Base-by-base conservation (phyloP, 2,888 invertebrate genomes). In the Andrena bucephala region DNA sequence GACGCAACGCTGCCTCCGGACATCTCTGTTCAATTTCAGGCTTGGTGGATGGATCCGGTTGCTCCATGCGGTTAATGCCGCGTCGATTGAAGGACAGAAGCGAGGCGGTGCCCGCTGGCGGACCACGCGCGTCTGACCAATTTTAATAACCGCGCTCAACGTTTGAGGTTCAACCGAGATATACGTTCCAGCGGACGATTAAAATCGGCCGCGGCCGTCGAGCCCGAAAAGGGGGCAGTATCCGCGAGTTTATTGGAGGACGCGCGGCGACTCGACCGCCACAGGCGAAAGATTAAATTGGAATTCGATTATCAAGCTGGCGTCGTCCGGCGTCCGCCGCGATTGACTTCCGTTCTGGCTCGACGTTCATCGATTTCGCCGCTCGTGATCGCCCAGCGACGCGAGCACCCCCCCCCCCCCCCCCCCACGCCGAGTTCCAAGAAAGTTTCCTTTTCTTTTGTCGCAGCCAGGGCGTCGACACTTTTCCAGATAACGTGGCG, bases 201-300 rank as follows among this genome's bases (percentile, higher is more conserved):
- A 60, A 74, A 80, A 70, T 81, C 62, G 69, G 52, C 16, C 42
- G 42, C 27, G 10, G 65, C 13, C 31, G 42, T 16, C 36, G 50
- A 20, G 52, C 20, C 4, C 33, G 42, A 48, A 42, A 29, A 33
- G 16, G 27, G 27, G 48, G 33, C 8, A 36, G 24, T 24, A 57
- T 24, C 10, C 24, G 60, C 48, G 66, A 48, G 60, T 76, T 81
- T 81, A 81, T 82, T 76, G 81, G 70, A 50, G 62, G 50, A 75
- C 67, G 70, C 81, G 81, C 67, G 70, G 36, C 68, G 59, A 52
- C 54, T 66, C 36, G 71, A 42, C 54, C 66, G 54, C 20, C 52
- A 24, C 27, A 42, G 42, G 27, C 60, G 69, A 69, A 85, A 86
- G 85, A 85, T 85, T 85, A 85, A 85, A 85, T 86, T 83, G 83